Evolutionary conservation across 2,113 vertebrate genomes (phyloP).

Genomic region (Pardalotus punctatus): DNA sequence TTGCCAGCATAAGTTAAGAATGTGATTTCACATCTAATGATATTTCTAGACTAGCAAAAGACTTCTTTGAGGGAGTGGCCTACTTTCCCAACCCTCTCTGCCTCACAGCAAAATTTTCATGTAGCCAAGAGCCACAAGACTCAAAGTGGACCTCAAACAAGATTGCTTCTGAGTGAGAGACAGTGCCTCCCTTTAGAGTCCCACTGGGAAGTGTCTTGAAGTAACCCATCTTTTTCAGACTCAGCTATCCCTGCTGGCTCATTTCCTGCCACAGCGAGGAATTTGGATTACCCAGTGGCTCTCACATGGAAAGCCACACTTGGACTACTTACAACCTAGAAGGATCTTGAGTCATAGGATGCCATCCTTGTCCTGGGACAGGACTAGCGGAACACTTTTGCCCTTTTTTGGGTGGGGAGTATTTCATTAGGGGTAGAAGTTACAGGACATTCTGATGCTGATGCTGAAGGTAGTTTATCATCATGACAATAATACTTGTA

Average conservation of each 20-base stretch:
- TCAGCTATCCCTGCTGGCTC: neutral
- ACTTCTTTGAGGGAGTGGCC: constrained; percentile 24
- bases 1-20: constrained; percentile 58
- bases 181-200: neutral
- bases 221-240: neutral
- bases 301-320: neutral
- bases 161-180: neutral
- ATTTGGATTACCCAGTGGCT: constrained; percentile 1
- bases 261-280: constrained; percentile 24
- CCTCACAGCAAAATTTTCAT: neutral
- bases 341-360: neutral
- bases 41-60: constrained; percentile 12
- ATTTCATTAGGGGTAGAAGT: neutral
- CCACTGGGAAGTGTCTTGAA: neutral
- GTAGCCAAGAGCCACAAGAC: neutral
- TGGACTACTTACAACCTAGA: neutral
- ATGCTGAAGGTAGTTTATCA: neutral
- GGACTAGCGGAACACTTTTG: neutral
- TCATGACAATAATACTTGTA: neutral
- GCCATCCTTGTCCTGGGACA: neutral
- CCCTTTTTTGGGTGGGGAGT: neutral
- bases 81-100: neutral
- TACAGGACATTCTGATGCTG: neutral
- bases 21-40: constrained; percentile 48
- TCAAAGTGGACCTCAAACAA: neutral